A percentile compares a stretch with the other conserved stretches of the same genome.
Conservation (phyloP, 2,113 vertebrate species). For the Leucoraja erinaceus region DNA sequence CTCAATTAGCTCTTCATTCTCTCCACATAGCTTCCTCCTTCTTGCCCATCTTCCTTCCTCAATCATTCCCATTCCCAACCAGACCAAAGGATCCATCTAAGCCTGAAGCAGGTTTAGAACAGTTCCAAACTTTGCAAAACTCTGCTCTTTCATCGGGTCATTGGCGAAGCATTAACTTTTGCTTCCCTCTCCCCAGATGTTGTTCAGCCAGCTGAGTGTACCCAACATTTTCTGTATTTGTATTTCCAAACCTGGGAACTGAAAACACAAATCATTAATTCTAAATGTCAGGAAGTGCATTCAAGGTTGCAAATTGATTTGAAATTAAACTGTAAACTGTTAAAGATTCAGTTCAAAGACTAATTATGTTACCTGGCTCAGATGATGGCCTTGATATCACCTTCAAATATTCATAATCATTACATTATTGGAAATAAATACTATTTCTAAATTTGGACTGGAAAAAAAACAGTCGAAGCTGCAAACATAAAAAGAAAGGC, state of each 20-base stretch:
- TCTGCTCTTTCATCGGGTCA: no score
- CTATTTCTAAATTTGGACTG: neutral
- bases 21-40: neutral
- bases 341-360: neutral
- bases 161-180: no score
- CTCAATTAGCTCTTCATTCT: neutral
- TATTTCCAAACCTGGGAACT: neutral
- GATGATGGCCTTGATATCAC: neutral
- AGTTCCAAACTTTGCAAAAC: neutral
- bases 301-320: neutral
- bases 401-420: neutral
- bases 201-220: no score
- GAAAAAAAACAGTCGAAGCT: neutral
- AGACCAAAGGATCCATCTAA: neutral
- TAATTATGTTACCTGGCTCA: neutral
- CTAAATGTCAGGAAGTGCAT: neutral
- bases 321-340: neutral
- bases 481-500: neutral
- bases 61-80: neutral
- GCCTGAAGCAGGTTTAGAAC: neutral
- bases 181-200: no score
- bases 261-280: neutral
- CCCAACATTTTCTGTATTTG: no score
- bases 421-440: neutral
- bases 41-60: neutral